phyloP scores from a whole-genome alignment of 1,140 invertebrate species.

The Drosophila paulistorum region DNA sequence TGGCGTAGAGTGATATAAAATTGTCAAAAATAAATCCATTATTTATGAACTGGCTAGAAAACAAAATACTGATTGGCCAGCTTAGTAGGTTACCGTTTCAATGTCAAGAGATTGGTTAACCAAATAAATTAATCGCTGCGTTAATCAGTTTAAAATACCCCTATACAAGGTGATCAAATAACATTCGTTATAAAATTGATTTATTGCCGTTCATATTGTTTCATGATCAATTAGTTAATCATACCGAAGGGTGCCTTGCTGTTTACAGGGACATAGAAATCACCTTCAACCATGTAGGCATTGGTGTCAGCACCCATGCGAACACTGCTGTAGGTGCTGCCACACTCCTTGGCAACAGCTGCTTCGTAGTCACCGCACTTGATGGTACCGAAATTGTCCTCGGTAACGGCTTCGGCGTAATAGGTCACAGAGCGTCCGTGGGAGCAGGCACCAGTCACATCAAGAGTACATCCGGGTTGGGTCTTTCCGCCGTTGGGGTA shows the following conservation, averaged over 20 bases:
- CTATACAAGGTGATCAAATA: background rate
- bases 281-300: slow-evolving; percentile 73
- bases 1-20: too few relatives aligned
- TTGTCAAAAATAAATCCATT: background rate
- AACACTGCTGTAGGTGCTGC: slow-evolving; percentile 61
- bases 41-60: background rate
- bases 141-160: background rate
- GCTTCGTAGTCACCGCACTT: slow-evolving; percentile 57
- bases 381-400: slow-evolving; percentile 62
- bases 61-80: too few relatives aligned
- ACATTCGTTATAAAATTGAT: background rate
- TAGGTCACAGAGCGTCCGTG: slow-evolving; percentile 84
- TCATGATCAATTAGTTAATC: slow-evolving; percentile 57
- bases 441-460: slow-evolving; percentile 82
- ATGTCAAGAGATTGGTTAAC: background rate
- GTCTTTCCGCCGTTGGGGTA: slow-evolving; percentile 83
- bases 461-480: slow-evolving; percentile 85
- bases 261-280: slow-evolving; percentile 64
- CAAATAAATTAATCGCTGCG: background rate
- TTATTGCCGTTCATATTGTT: slow-evolving; percentile 15
- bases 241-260: slow-evolving; percentile 78
- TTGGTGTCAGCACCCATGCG: slow-evolving; percentile 83
- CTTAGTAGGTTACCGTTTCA: background rate
- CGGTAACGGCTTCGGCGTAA: slow-evolving; percentile 84
- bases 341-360: slow-evolving; percentile 52